These are phyloP conservation scores for Euura saliciscinereae DNA, from an alignment of 1,140 invertebrate genomes.

Conservation along the genomic window DNA sequence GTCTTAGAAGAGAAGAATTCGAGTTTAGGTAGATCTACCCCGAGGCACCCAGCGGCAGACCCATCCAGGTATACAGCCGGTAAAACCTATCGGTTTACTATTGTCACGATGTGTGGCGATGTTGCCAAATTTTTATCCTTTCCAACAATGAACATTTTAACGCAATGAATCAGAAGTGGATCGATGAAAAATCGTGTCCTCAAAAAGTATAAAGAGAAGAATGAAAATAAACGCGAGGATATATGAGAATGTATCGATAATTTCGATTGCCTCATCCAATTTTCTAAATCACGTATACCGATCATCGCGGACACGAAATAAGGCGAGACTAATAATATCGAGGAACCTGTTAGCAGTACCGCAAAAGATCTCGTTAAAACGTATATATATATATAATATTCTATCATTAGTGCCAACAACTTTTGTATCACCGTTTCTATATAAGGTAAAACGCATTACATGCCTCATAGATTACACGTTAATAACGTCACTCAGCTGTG, in stretches of 20 bases:
- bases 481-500: neutral
- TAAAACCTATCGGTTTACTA: neutral
- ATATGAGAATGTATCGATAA: no score
- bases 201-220: neutral
- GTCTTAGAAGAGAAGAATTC: constrained; percentile 1
- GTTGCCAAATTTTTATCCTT: neutral
- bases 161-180: neutral
- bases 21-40: neutral
- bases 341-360: no score
- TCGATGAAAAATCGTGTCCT: neutral
- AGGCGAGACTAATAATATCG: no score
- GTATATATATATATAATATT: no score
- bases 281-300: no score
- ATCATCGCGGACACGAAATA: no score
- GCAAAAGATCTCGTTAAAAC: no score
- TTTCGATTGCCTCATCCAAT: no score
- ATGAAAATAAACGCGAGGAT: no score
- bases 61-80: neutral
- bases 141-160: no score
- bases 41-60: neutral
- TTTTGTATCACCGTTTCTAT: neutral
- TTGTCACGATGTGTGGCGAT: neutral
- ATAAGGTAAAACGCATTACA: neutral
- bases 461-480: neutral
- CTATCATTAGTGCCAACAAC: neutral